Percentiles rank a stretch among this genome's conserved stretches.
Conservation (phyloP, 2,797 vertebrate species). For the Notolabrus celidotus region DNA sequence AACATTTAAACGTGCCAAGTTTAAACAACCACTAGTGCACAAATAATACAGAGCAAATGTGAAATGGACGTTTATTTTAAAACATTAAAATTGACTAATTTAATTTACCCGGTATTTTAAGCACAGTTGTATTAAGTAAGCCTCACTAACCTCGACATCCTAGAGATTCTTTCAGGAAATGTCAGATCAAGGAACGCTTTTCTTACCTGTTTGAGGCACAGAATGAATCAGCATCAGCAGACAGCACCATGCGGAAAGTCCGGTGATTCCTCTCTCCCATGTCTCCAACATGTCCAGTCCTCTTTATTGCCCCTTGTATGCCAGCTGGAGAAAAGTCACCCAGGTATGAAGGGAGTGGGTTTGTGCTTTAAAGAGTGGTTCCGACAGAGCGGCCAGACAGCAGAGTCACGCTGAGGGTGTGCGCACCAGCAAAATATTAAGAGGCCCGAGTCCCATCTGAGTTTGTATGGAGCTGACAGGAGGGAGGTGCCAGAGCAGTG, state of each 20-base stretch:
- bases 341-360: neutral
- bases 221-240: slow-evolving; percentile 68
- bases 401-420: neutral
- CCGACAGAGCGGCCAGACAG: neutral
- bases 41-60: neutral
- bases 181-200: neutral
- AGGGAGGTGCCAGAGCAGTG: slow-evolving; percentile 80
- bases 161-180: neutral
- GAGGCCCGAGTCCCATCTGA: slow-evolving; percentile 35
- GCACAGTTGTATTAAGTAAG: neutral
- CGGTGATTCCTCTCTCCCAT: slow-evolving; percentile 42
- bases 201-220: slow-evolving; percentile 68
- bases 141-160: neutral
- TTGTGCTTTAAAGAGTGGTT: slow-evolving; percentile 13
- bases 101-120: neutral
- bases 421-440: slow-evolving; percentile 35
- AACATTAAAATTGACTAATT: too few relatives aligned
- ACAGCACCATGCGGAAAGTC: slow-evolving; percentile 57
- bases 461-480: slow-evolving; percentile 57
- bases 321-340: neutral
- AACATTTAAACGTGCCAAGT: neutral
- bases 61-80: too few relatives aligned
- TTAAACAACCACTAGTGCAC: rapidly evolving
- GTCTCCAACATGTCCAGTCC: slow-evolving; percentile 53
- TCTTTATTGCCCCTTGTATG: neutral